Base-by-base conservation (phyloP, 2,888 invertebrate species). In the Dimorphilus gyrociliatus region DNA sequence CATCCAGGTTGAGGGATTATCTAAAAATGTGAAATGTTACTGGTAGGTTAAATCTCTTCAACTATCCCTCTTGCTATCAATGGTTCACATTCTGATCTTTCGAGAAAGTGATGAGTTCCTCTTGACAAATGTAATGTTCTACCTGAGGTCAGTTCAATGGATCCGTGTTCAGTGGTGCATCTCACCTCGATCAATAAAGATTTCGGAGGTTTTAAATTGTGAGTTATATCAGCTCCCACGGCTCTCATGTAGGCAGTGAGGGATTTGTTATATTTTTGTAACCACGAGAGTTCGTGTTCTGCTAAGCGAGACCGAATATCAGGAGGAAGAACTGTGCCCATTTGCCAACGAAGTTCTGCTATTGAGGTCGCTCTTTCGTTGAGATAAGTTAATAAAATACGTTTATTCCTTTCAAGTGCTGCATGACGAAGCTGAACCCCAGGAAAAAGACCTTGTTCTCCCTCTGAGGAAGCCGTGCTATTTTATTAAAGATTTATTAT, bases 161-260 rank as follows among this genome's bases (percentile, higher is more conserved):
- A n/a, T n/a, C n/a, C n/a, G n/a, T n/a, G n/a, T n/a, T n/a, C n/a
- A n/a, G n/a, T n/a, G n/a, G n/a, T n/a, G n/a, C n/a, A n/a, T n/a
- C n/a, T n/a, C n/a, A 92, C 92, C 71, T 92, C 85, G 38, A 90
- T 76, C 53, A 76, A 86, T 8, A 90, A 68, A 0, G 81, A 75
- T 58, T 90, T 92, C 0, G 92, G 92, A 8, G 94, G 94, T 38
- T 77, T 75, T 32, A 81, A 65, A 57, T 86, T 78, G 41, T 79
- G 75, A 1, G 81, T 81, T 16, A 94, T 70, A 63, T 94, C 88
- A 40, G 78, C 77, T 1, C 85, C 85, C 33, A 90, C 70, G 1
- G 78, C 75, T 46, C 78, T 72, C 90, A 92, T 92, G 58, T 86
- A 92, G 3, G 72, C 72, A 1, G 84, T 81, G 37, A 92, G 63